Conservation (phyloP, 2,888 invertebrate species). For the Craniophora ligustri region DNA sequence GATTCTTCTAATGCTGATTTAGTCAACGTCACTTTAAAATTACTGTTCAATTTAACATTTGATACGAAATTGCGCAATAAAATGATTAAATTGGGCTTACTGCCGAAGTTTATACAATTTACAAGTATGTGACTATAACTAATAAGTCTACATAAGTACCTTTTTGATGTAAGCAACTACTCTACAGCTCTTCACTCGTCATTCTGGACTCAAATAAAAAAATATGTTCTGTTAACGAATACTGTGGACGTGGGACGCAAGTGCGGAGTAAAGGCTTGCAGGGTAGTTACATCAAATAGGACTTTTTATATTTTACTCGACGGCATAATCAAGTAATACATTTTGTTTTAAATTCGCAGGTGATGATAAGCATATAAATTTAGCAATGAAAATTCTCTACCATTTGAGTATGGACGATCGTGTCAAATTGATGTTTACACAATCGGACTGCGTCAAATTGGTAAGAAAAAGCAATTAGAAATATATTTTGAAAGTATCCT, state of each 20-base stretch:
- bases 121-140: slow-evolving; percentile 90
- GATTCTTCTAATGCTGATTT: slow-evolving; percentile 91
- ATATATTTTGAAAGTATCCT: too few relatives aligned
- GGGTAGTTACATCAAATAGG: not conserved
- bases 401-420: slow-evolving; percentile 98
- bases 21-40: slow-evolving; percentile 94
- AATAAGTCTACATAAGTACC: not conserved
- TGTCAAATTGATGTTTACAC: slow-evolving; percentile 97
- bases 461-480: slow-evolving; percentile 87
- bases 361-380: slow-evolving; percentile 93
- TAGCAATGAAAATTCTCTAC: slow-evolving; percentile 95
- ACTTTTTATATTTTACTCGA: not conserved
- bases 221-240: not conserved
- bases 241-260: too few relatives aligned
- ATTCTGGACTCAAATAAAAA: not conserved
- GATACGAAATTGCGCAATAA: slow-evolving; percentile 95
- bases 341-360: slow-evolving; percentile 71
- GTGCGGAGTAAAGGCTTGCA: not conserved
- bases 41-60: slow-evolving; percentile 98
- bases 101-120: slow-evolving; percentile 96
- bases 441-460: slow-evolving; percentile 97
- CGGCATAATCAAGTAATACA: not conserved
- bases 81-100: slow-evolving; percentile 96
- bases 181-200: not conserved
- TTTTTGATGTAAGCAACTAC: not conserved